A percentile compares a stretch with the other conserved stretches of the same genome.
These are phyloP conservation scores for Acromyrmex charruanus DNA, from an alignment of 1,140 invertebrate genomes.

Conservation along the genomic window DNA sequence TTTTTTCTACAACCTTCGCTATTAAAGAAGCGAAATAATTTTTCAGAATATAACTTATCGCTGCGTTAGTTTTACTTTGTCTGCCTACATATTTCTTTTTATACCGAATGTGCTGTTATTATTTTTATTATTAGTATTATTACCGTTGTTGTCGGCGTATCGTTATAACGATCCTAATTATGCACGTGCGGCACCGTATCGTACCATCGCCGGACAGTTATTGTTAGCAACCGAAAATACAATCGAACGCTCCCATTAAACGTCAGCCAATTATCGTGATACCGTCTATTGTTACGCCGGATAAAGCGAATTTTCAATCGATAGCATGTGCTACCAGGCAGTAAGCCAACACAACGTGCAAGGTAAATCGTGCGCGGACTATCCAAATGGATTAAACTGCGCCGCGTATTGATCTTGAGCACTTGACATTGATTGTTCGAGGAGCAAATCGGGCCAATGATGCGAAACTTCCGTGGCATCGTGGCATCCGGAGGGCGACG, in stretches of 20 bases:
- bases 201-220: slow-evolving; percentile 15
- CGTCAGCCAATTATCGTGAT: slow-evolving; percentile 55
- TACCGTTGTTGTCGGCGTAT: slow-evolving; percentile 19
- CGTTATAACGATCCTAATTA: slow-evolving; percentile 47
- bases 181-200: neutral
- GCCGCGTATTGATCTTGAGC: slow-evolving; percentile 19
- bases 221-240: slow-evolving; percentile 43
- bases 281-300: slow-evolving; percentile 37
- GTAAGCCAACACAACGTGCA: slow-evolving; percentile 18
- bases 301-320: slow-evolving; percentile 48
- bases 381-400: slow-evolving; percentile 43
- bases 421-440: slow-evolving; percentile 46
- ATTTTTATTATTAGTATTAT: slow-evolving; percentile 51
- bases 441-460: slow-evolving; percentile 30
- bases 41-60: neutral
- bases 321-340: neutral
- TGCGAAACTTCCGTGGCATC: slow-evolving; percentile 26
- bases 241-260: slow-evolving; percentile 52
- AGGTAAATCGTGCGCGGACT: slow-evolving; percentile 33
- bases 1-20: neutral
- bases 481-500: neutral
- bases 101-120: neutral
- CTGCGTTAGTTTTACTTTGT: neutral
- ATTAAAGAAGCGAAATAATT: neutral
- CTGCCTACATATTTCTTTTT: neutral